These are phyloP conservation scores for Origma solitaria DNA, from an alignment of 2,113 vertebrate genomes.

Conservation along the genomic window DNA sequence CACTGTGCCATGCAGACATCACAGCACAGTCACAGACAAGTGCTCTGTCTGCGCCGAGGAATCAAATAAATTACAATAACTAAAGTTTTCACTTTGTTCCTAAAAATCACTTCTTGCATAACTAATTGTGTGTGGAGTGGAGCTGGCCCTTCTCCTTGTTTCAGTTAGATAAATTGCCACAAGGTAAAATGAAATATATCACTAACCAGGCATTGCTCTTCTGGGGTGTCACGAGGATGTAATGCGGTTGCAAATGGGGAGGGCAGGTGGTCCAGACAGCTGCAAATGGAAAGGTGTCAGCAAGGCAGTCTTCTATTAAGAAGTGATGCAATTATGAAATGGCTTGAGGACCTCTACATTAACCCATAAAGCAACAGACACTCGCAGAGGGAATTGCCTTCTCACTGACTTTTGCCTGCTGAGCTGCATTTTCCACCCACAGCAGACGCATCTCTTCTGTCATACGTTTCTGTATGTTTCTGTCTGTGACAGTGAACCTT, in stretches of 20 bases:
- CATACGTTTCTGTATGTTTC: not conserved
- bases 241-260: constrained; percentile 30
- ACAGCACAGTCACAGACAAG: not conserved
- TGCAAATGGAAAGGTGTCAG: constrained; percentile 62
- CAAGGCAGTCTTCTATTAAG: constrained; percentile 40
- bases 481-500: not conserved
- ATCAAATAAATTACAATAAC: not conserved
- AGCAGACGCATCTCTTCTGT: not conserved
- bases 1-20: not conserved
- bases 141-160: not conserved
- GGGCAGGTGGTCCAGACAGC: constrained; percentile 45
- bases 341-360: constrained; percentile 29
- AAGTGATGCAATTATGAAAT: constrained; percentile 41
- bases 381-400: constrained; percentile 11
- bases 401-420: constrained; percentile 48
- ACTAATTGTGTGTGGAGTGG: not conserved
- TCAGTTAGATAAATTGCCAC: not conserved
- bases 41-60: not conserved
- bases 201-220: not conserved
- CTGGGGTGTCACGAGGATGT: not conserved
- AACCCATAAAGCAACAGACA: constrained; percentile 24
- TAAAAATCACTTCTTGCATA: not conserved
- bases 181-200: constrained; percentile 1
- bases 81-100: not conserved
- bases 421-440: not conserved